Conservation (phyloP, 2,888 invertebrate genomes). For the Caradrina kadenii region DNA sequence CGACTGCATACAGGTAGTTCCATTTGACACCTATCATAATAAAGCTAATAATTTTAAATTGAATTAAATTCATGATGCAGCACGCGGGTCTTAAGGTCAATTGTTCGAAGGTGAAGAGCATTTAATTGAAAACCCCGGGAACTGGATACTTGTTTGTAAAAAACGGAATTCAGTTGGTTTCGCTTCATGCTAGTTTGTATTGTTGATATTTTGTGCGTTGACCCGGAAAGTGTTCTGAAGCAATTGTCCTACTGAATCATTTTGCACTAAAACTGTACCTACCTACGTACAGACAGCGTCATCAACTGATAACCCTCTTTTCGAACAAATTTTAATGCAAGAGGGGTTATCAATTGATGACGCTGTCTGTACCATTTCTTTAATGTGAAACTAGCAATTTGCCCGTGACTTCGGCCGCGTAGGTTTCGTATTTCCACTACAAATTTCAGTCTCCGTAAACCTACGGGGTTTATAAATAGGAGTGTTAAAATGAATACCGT, state of each 20-base stretch:
- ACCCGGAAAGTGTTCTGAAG: constrained; percentile 7
- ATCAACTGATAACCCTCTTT: no score
- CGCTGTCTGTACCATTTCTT: no score
- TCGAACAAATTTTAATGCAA: no score
- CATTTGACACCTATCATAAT: background rate
- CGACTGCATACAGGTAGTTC: no score
- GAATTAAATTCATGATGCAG: constrained; percentile 24
- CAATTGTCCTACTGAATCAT: background rate
- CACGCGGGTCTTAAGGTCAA: constrained; percentile 44
- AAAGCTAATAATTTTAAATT: constrained; percentile 25
- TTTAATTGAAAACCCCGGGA: constrained; percentile 44
- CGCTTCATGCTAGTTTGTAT: constrained; percentile 26
- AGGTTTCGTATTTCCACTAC: no score
- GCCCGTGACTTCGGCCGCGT: no score
- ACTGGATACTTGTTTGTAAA: constrained; percentile 9
- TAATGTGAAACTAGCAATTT: no score
- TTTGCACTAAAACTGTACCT: background rate
- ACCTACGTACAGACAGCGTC: no score
- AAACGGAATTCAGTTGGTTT: constrained; percentile 33
- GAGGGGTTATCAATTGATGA: no score
- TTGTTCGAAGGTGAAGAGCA: constrained; percentile 47
- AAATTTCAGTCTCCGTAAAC: no score
- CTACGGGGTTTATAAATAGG: no score
- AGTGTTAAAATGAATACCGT: no score
- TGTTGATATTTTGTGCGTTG: constrained; percentile 19